Percentiles rank a stretch among this genome's conserved stretches.
phyloP scores from a whole-genome alignment of 2,113 vertebrate genomes.

The Centropus unirufus region DNA sequence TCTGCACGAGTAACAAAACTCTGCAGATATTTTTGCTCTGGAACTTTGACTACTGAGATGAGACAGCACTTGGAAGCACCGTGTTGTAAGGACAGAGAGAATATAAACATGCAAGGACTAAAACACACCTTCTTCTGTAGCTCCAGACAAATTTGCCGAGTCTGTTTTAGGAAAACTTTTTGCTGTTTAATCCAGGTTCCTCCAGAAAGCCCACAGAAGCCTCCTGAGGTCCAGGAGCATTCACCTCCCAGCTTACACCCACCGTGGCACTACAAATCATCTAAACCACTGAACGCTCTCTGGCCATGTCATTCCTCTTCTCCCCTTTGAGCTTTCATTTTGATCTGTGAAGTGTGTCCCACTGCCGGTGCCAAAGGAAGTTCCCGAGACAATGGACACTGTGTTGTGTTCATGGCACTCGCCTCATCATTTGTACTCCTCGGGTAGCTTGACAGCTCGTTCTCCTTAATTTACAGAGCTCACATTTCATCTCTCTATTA shows the following conservation, averaged over 20 bases:
- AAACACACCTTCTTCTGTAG: not conserved
- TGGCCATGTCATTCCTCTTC: not conserved
- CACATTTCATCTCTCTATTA: constrained; percentile 27
- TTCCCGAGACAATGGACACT: constrained; percentile 34
- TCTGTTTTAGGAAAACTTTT: not conserved
- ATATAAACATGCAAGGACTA: not conserved
- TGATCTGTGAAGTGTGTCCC: constrained; percentile 58
- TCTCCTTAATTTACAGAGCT: constrained; percentile 27
- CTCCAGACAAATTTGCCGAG: not conserved
- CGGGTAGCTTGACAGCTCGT: constrained; percentile 7
- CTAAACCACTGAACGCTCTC: not conserved
- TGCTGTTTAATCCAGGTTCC: accelerated
- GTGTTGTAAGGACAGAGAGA: accelerated
- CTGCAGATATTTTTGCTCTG: not conserved
- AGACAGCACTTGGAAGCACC: not conserved
- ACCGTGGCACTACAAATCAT: not conserved
- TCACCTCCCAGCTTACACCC: not conserved
- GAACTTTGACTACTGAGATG: not conserved
- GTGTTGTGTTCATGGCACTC: not conserved
- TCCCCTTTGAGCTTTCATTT: constrained; percentile 36
- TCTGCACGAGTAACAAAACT: not conserved
- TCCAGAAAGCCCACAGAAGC: not conserved
- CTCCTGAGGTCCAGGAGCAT: not conserved
- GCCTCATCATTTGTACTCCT: not conserved
- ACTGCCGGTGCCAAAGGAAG: constrained; percentile 47